Conservation (phyloP, 1,140 invertebrate genomes). For the Papilio glaucus region DNA sequence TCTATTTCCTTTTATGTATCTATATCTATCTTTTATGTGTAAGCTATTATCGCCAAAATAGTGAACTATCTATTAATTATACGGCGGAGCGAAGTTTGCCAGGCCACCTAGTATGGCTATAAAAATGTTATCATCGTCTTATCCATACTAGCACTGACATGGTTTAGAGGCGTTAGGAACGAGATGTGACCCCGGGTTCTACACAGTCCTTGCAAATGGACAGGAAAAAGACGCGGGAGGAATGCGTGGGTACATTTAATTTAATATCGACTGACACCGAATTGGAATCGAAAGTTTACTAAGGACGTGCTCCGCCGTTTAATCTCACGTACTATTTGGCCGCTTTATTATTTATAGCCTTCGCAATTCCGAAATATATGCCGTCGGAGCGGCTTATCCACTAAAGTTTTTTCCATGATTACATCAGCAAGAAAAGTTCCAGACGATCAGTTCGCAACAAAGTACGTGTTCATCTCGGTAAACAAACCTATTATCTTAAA, state of each 20-base stretch:
- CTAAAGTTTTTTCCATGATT: conserved; percentile 37
- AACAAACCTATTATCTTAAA: conserved; percentile 38
- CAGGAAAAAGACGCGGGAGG: conserved; percentile 81
- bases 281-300: conserved; percentile 80
- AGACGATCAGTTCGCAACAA: conserved; percentile 20
- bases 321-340: conserved; percentile 58
- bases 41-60: too few relatives aligned
- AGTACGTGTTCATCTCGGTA: conserved; percentile 36
- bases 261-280: conserved; percentile 82
- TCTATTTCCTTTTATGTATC: too few relatives aligned
- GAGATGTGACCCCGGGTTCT: conserved; percentile 77
- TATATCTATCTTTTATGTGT: too few relatives aligned
- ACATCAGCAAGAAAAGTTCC: conserved; percentile 32
- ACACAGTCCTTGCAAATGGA: conserved; percentile 82
- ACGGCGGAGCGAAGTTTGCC: too few relatives aligned
- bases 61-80: too few relatives aligned
- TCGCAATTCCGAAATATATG: conserved; percentile 41
- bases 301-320: conserved; percentile 72
- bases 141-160: conserved; percentile 56
- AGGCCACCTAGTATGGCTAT: too few relatives aligned
- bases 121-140: conserved; percentile 38
- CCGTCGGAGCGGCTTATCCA: conserved; percentile 33
- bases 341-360: conserved; percentile 66
- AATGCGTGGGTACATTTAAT: conserved; percentile 82
- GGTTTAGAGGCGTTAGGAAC: conserved; percentile 58